phyloP scores from a whole-genome alignment of 2,888 invertebrate species.

The Drosophila melanosoma region DNA sequence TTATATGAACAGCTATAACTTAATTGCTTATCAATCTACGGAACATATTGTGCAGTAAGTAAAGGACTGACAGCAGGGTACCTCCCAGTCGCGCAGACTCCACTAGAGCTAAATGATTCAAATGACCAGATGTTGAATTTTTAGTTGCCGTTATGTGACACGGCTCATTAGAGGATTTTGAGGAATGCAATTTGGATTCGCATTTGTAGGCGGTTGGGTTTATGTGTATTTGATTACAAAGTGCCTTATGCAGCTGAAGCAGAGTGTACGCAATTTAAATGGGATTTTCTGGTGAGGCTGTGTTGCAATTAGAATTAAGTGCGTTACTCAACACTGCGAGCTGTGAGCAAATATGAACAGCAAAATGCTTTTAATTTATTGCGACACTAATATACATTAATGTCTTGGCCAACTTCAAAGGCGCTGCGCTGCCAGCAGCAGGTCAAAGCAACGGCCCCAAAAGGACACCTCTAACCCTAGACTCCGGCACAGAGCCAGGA shows the following conservation, averaged over 20 bases:
- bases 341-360: conserved; percentile 74
- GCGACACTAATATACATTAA: conserved; percentile 80
- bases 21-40: not conserved
- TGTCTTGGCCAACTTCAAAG: conserved; percentile 73
- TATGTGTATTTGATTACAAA: conserved; percentile 66
- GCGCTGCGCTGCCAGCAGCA: conserved; percentile 17
- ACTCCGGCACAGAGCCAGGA: not conserved
- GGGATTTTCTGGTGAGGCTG: conserved; percentile 36
- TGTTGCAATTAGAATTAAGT: conserved; percentile 79
- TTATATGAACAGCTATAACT: not conserved
- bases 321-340: conserved; percentile 34
- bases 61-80: not conserved
- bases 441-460: conserved; percentile 37
- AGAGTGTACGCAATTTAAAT: conserved; percentile 47
- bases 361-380: conserved; percentile 81
- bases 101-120: conserved; percentile 16
- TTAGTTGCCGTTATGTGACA: conserved; percentile 64
- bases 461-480: conserved; percentile 1
- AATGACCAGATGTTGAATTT: conserved; percentile 30
- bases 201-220: conserved; percentile 3
- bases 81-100: not conserved
- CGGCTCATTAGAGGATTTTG: conserved; percentile 69
- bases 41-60: not conserved
- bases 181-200: conserved; percentile 7
- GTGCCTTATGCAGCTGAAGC: conserved; percentile 37